A percentile compares a stretch with the other conserved stretches of the same genome.
Conservation (phyloP, 2,888 invertebrate genomes). For the Fragum whitleyi region DNA sequence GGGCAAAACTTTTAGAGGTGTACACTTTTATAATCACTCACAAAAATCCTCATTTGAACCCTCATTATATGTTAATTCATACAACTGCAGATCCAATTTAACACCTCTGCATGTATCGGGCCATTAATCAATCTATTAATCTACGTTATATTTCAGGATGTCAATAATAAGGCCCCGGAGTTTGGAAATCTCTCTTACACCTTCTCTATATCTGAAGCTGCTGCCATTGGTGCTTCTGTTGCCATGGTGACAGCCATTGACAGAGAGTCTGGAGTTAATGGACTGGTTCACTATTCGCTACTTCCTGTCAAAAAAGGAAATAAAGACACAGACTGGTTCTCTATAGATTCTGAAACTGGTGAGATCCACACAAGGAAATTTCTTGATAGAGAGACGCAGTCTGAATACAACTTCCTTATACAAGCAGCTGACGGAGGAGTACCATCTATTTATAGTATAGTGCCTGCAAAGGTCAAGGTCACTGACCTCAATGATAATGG, state of each 20-base stretch:
- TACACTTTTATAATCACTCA: too few relatives aligned
- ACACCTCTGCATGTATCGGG: too few relatives aligned
- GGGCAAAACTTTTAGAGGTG: too few relatives aligned
- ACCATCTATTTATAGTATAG: slow-evolving; percentile 92
- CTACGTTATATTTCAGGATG: slow-evolving; percentile 86
- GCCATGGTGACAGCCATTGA: slow-evolving; percentile 82
- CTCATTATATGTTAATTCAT: too few relatives aligned
- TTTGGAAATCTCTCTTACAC: slow-evolving; percentile 79
- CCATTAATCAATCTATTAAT: too few relatives aligned
- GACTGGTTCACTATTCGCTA: slow-evolving; percentile 90
- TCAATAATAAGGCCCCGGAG: slow-evolving; percentile 84
- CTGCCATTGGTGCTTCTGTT: slow-evolving; percentile 81
- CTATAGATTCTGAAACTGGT: slow-evolving; percentile 92
- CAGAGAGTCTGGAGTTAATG: slow-evolving; percentile 80
- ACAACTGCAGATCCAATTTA: too few relatives aligned
- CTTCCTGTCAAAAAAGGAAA: slow-evolving; percentile 80
- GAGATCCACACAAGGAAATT: slow-evolving; percentile 89
- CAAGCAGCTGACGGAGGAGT: slow-evolving; percentile 93
- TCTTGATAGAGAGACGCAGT: slow-evolving; percentile 83
- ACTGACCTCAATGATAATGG: slow-evolving; percentile 96
- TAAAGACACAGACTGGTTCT: slow-evolving; percentile 89
- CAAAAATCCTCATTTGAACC: too few relatives aligned
- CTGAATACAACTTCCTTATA: slow-evolving; percentile 91
- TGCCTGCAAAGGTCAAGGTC: slow-evolving; percentile 93
- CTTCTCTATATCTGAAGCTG: slow-evolving; percentile 83